A percentile compares a stretch with the other conserved stretches of the same genome.
Conservation (phyloP, 2,888 invertebrate species). For the Drosophila fungiperda region DNA sequence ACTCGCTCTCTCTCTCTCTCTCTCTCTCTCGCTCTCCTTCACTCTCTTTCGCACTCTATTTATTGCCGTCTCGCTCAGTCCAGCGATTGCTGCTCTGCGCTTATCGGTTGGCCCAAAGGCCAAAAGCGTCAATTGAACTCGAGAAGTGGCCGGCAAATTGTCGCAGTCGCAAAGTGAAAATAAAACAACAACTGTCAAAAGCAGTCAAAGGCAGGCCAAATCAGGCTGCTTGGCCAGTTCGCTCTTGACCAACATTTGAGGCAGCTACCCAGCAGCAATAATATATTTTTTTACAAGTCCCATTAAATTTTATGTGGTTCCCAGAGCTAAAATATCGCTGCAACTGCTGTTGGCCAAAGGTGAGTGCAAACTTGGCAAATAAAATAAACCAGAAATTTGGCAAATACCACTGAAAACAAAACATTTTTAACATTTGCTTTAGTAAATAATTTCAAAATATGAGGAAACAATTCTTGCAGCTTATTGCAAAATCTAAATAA, state of each 20-base stretch:
- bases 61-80: background rate
- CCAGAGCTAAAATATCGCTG: conserved; percentile 20
- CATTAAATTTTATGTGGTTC: conserved; percentile 30
- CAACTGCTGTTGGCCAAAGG: conserved; percentile 28
- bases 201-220: conserved; percentile 3
- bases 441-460: background rate
- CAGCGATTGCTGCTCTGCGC: conserved; percentile 31
- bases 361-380: conserved; percentile 5
- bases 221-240: conserved; percentile 19
- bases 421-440: background rate
- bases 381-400: background rate
- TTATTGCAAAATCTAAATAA: background rate
- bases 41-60: background rate
- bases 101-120: conserved; percentile 55
- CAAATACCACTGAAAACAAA: background rate
- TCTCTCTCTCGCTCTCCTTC: background rate
- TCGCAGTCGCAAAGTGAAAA: conserved; percentile 44
- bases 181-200: conserved; percentile 3
- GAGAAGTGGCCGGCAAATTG: conserved; percentile 37
- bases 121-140: conserved; percentile 42
- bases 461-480: too few species aligned
- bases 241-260: conserved; percentile 64
- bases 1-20: background rate
- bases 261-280: conserved; percentile 21
- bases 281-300: conserved; percentile 12